Evolutionary conservation across 1,140 invertebrate genomes (phyloP).

Genomic region (Adoxophyes honmai): DNA sequence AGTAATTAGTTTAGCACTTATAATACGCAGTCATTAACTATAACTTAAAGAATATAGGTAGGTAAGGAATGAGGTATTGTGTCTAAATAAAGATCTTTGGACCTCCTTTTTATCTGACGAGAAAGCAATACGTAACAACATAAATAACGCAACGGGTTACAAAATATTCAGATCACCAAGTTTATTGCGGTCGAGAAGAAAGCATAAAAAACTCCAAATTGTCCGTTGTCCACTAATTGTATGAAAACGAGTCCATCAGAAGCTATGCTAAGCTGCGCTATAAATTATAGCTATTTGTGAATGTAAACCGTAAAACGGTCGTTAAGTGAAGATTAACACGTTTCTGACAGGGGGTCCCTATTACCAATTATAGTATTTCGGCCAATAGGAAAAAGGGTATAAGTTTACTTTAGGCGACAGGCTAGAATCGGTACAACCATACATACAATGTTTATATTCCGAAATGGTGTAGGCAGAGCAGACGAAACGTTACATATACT

Average conservation of each 20-base stretch:
- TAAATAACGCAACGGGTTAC: background rate
- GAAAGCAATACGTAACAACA: background rate
- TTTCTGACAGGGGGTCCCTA: conserved; percentile 18
- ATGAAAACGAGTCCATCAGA: conserved; percentile 37
- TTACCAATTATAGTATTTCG: background rate
- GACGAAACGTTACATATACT: no score
- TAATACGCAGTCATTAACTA: no score
- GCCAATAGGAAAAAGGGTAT: no score
- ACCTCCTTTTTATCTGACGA: no score
- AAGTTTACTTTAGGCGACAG: no score
- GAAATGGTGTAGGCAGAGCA: no score
- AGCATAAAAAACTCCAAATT: conserved; percentile 21
- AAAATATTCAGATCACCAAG: background rate
- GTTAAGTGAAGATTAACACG: conserved; percentile 61
- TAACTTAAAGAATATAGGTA: no score
- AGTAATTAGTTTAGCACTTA: no score
- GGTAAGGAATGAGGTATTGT: no score
- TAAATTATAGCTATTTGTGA: conserved; percentile 57
- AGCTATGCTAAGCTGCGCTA: conserved; percentile 44
- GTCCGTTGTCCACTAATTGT: conserved; percentile 4
- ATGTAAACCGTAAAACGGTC: conserved; percentile 58
- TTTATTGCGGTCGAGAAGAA: background rate
- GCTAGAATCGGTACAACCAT: no score
- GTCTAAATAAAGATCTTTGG: no score
- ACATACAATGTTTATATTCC: no score